Evolutionary conservation across 2,888 invertebrate genomes (phyloP), one percentile per base, ranked within the genome.

Genomic region (Drosophila barbarae): DNA sequence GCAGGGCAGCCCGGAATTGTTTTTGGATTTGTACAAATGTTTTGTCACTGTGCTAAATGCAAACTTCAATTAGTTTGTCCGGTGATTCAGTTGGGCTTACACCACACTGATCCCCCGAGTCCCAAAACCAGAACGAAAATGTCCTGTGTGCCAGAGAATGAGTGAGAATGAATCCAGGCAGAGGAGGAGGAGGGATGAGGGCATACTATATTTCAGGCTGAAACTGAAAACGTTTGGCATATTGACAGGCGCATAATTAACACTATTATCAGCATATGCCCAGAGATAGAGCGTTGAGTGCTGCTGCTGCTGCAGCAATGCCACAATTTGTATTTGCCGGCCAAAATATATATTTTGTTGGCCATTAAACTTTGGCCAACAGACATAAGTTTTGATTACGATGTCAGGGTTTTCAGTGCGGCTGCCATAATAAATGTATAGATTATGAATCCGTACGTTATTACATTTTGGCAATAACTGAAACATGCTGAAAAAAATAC

Each of bases 171-270:
- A 26, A n/a, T 26, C 26, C 42, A n/a, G n/a, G 13, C 23, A 8
- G 13, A 8, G 13, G 38, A 15, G 12, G 12, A 18, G 5, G 5
- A 10, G 7, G 5, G 5, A 8, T 7, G 42, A 7, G 28, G 50
- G 30, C 83, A 82, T 73, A 82, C 76, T 84, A 82, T 73, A 82
- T 79, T 84, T 82, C 68, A 72, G 85, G 61, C 69, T 70, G 77
- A 72, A 69, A 64, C 69, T 69, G 77, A 72, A 69, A 64, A 50
- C 64, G 69, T 79, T 73, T 82, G 79, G 80, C 83, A 79, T 84
- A 79, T 79, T 79, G 79, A 79, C 79, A 79, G 84, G 79, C 85
- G 79, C 79, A 79, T 79, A 79, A 79, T 79, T 79, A 79, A 79
- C 79, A 79, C 85, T 79, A 79, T 85, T 79, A 79, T 85, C 85